Evolutionary conservation across 2,888 invertebrate species (phyloP).

Genomic region (Dolichomitus sp.): DNA sequence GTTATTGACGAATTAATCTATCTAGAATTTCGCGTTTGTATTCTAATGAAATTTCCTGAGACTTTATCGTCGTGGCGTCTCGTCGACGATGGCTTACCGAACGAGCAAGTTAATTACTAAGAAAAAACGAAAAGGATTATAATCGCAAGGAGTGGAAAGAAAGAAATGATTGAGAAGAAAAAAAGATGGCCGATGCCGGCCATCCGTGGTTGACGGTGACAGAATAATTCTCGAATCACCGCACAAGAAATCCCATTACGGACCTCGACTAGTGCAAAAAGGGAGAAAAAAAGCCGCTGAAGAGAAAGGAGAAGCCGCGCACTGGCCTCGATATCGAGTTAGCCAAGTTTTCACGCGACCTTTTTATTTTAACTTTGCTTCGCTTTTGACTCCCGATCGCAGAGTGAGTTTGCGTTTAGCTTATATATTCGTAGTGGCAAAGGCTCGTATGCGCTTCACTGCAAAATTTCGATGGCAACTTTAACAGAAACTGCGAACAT

Average conservation of each 20-base stretch:
- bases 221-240: constrained; percentile 82
- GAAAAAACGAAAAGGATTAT: constrained; percentile 55
- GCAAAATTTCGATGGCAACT: not conserved
- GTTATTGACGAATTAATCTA: constrained; percentile 48
- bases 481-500: not conserved
- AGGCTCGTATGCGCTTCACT: constrained; percentile 12
- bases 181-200: constrained; percentile 58
- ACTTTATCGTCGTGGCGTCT: constrained; percentile 24
- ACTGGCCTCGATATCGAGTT: constrained; percentile 80
- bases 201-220: constrained; percentile 71
- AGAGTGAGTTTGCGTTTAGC: constrained; percentile 48
- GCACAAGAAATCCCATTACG: constrained; percentile 83
- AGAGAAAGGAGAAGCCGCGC: constrained; percentile 69
- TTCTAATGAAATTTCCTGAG: constrained; percentile 62
- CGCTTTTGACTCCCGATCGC: constrained; percentile 76
- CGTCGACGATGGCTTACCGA: constrained; percentile 41
- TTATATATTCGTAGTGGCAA: constrained; percentile 71
- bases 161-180: constrained; percentile 47
- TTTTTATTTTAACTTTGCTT: constrained; percentile 61
- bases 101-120: constrained; percentile 56
- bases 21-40: constrained; percentile 19
- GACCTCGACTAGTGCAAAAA: constrained; percentile 73
- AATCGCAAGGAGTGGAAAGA: constrained; percentile 19
- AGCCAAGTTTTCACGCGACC: constrained; percentile 83
- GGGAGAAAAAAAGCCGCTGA: constrained; percentile 68